Evolutionary conservation across 92 coral and sea anemone species (phyloP).

Genomic region (Actinostola sp.): DNA sequence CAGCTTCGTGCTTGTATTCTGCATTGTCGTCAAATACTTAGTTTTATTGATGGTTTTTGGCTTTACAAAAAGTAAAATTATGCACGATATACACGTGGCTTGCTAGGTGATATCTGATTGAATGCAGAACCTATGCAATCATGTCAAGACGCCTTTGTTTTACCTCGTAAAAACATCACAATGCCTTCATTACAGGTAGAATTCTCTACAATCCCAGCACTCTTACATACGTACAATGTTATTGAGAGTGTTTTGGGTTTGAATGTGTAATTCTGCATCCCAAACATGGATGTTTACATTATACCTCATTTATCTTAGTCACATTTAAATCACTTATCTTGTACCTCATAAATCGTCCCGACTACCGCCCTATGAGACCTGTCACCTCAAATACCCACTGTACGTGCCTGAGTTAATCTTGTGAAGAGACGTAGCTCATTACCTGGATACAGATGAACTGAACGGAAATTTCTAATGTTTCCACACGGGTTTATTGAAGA

Average conservation of each 20-base stretch:
- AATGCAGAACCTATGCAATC: neutral
- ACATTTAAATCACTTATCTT: conserved; percentile 18
- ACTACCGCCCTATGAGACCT: conserved; percentile 12
- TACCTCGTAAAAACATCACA: neutral
- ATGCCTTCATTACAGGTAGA: too few species aligned
- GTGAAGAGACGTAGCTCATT: neutral
- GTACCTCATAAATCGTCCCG: conserved; percentile 26
- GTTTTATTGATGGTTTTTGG: neutral
- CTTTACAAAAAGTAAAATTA: neutral
- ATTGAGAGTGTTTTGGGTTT: too few species aligned
- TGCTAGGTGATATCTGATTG: neutral
- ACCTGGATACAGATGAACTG: neutral
- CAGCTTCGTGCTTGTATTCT: neutral
- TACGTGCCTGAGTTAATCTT: conserved; percentile 1
- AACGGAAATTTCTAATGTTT: conserved; percentile 15
- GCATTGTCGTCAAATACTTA: neutral
- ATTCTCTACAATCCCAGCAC: too few species aligned
- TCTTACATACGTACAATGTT: too few species aligned
- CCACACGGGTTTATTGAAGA: conserved; percentile 6
- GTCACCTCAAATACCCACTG: neutral
- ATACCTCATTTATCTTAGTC: conserved; percentile 43
- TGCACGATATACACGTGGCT: neutral
- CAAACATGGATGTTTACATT: conserved; percentile 31
- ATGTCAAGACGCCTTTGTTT: neutral
- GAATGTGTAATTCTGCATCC: too few species aligned